Percentiles rank a stretch among this genome's conserved stretches.
phyloP scores from a whole-genome alignment of 1,140 invertebrate species.

The Neotoxoptera formosana region DNA sequence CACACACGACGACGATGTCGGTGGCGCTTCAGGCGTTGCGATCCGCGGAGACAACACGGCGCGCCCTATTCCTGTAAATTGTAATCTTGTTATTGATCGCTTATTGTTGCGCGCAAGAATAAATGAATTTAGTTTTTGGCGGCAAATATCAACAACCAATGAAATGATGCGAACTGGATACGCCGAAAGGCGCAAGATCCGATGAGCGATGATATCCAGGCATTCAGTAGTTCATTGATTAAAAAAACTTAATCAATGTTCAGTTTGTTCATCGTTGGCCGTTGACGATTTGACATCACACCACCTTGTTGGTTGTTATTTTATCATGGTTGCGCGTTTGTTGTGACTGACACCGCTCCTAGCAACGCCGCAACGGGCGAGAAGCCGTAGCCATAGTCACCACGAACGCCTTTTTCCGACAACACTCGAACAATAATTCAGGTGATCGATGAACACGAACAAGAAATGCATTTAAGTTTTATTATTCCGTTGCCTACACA shows the following conservation, averaged over 20 bases:
- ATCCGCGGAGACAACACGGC: conserved; percentile 10
- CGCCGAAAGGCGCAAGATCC: neutral
- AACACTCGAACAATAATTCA: conserved; percentile 23
- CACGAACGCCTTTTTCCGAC: conserved; percentile 36
- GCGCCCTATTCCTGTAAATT: neutral
- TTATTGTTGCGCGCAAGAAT: neutral
- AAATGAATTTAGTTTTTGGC: neutral
- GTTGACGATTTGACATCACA: too few relatives aligned
- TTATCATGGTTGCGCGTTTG: conserved; percentile 47
- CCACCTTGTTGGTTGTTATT: neutral
- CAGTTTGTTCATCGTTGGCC: too few relatives aligned
- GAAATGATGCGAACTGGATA: neutral
- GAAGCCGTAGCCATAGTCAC: conserved; percentile 56
- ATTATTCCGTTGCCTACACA: neutral
- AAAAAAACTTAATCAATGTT: too few relatives aligned
- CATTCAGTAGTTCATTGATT: too few relatives aligned
- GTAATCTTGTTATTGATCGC: conserved; percentile 53
- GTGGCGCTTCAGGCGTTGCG: neutral
- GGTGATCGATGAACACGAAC: neutral
- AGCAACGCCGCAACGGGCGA: conserved; percentile 53
- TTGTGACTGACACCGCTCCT: conserved; percentile 43
- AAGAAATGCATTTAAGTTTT: neutral
- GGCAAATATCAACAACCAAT: neutral
- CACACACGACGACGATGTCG: neutral
- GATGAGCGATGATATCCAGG: too few relatives aligned